phyloP scores from a whole-genome alignment of 2,113 vertebrate genomes.

The Tauraco erythrolophus region DNA sequence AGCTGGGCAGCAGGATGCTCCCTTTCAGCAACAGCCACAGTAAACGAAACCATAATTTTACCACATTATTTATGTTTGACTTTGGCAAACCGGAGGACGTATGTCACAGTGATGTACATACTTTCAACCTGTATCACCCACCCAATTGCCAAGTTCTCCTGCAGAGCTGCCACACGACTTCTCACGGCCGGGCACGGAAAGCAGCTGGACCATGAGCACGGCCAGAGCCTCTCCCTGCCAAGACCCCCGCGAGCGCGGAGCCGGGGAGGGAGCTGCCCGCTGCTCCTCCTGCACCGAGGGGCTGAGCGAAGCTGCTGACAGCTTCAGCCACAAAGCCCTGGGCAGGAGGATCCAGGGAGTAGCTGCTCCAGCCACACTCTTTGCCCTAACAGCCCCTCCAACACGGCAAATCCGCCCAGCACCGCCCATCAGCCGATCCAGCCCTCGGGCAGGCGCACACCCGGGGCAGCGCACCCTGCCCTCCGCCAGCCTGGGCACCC shows the following conservation, averaged over 20 bases:
- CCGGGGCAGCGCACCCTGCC: not conserved
- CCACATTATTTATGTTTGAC: not conserved
- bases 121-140: not conserved
- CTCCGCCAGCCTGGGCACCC: fast-evolving
- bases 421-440: not conserved
- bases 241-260: fast-evolving
- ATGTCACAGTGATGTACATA: fast-evolving
- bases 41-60: not conserved
- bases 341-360: not conserved
- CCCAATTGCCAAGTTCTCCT: fast-evolving
- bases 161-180: fast-evolving
- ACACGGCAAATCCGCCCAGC: not conserved
- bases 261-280: not conserved
- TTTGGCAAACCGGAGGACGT: not conserved
- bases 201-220: fast-evolving
- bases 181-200: fast-evolving
- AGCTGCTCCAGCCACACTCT: fast-evolving
- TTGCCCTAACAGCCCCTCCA: not conserved
- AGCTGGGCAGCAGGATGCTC: not conserved
- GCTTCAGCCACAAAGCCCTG: fast-evolving
- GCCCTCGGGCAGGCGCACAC: fast-evolving
- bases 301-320: not conserved
- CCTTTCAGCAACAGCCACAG: not conserved
- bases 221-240: not conserved
- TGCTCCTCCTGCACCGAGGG: not conserved